Conservation (phyloP, 2,113 vertebrate genomes). For the Phrynocephalus versicolor region DNA sequence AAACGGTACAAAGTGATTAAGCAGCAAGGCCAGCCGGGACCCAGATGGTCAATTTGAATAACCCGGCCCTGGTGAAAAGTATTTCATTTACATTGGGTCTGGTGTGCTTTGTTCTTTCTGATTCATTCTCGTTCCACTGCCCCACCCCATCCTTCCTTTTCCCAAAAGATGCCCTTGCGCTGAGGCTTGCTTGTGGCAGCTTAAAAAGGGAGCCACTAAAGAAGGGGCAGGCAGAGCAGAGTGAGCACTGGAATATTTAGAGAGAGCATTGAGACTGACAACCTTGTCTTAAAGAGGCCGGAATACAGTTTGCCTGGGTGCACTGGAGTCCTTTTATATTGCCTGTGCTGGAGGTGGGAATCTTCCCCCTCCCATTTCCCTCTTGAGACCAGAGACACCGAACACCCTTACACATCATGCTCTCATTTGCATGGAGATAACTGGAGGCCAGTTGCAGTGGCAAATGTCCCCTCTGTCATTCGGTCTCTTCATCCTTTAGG, state of each 20-base stretch:
- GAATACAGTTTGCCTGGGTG: too few species aligned
- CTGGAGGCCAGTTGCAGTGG: background rate
- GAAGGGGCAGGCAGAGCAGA: background rate
- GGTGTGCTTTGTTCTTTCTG: background rate
- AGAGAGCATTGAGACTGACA: background rate
- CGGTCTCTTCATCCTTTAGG: background rate
- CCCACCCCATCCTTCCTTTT: constrained; percentile 5
- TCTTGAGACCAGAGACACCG: background rate
- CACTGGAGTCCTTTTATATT: too few species aligned
- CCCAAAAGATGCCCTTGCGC: background rate
- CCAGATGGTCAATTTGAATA: background rate
- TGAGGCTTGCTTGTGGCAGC: background rate
- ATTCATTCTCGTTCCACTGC: constrained; percentile 24
- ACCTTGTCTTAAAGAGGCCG: background rate
- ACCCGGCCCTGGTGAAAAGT: constrained; percentile 8
- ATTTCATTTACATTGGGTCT: constrained; percentile 1
- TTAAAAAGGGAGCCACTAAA: background rate
- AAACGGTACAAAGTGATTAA: constrained; percentile 10
- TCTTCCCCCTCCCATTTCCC: too few species aligned
- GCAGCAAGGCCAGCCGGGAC: background rate
- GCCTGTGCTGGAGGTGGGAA: background rate
- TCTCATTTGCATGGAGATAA: constrained; percentile 31
- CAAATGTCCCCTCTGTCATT: background rate
- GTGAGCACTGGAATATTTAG: too few species aligned
- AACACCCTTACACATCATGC: background rate